Evolutionary conservation across 2,113 vertebrate genomes (phyloP), one percentile per base, ranked within the genome.

Genomic region (Machaerirhynchus nigripectus): DNA sequence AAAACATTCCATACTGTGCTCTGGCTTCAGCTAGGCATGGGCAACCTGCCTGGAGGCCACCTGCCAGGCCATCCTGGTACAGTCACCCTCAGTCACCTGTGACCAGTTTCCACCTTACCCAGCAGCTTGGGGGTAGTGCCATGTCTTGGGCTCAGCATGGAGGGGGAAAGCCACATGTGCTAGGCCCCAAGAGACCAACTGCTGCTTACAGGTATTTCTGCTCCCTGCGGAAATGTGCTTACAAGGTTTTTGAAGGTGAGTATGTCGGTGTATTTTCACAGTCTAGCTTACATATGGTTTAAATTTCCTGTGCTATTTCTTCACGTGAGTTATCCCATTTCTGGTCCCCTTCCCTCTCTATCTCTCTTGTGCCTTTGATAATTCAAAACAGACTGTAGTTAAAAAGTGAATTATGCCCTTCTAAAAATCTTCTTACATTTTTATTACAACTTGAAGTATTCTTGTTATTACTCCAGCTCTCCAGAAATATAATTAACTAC

Each of bases 351-450:
- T 85, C 53, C 65, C 24, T 22, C 42, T 55, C 64, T n/a, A n/a
- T 73, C 75, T 87, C 68, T 26, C 28, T 55, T 30, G 39, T 84
- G 35, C 76, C 60, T 95, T 93, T 92, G 42, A 78, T 87, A 95
- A 96, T 84, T 65, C 76, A 92, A 92, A 96, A 13, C 93, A 95
- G 71, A 56, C 23, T 90, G 60, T 19, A 86, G 82, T 80, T 84
- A 49, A 91, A 88, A 78, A 80, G 40, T 90, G 90, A 95, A 70
- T 95, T 88, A 96, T 96, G 55, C 12, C 10, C 47, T 80, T 80
- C 64, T 84, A 84, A 92, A 92, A 71, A 40, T 81, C 55, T 83
- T 73, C 39, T 80, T 90, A 87, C 17, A 40, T 88, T 88, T 94
- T 95, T 93, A 93, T 86, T 86, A 56, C 56, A 84, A 63, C 30